Percentiles rank a stretch among this genome's conserved stretches.
phyloP scores from a whole-genome alignment of 2,113 vertebrate species.

The Syngnathus floridae region DNA sequence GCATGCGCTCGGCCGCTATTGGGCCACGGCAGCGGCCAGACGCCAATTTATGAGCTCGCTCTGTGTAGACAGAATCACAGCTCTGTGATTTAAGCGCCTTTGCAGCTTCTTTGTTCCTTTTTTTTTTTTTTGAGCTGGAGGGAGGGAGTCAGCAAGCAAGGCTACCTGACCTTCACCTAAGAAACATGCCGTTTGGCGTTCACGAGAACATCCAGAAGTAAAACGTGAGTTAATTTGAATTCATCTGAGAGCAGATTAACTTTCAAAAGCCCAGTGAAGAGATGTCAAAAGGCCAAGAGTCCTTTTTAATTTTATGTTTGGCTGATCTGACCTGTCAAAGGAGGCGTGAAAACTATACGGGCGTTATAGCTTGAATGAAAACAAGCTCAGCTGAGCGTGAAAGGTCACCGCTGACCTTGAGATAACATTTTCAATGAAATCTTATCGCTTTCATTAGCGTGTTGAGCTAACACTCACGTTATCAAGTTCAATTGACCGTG shows the following conservation, averaged over 20 bases:
- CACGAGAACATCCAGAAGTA: constrained; percentile 7
- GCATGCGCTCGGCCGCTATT: constrained; percentile 48
- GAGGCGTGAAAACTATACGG: constrained; percentile 13
- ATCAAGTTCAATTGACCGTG: not conserved
- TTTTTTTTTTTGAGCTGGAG: not conserved
- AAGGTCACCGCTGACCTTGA: constrained; percentile 6
- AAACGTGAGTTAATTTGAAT: constrained; percentile 55
- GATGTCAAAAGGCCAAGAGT: constrained; percentile 46
- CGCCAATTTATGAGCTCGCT: constrained; percentile 58
- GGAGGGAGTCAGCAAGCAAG: not conserved
- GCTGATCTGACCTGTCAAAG: constrained; percentile 45
- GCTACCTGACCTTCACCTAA: constrained; percentile 45
- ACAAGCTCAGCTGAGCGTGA: constrained; percentile 6
- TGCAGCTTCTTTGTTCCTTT: constrained; percentile 11
- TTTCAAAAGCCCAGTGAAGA: constrained; percentile 34
- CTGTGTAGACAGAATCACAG: constrained; percentile 51
- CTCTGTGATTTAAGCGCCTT: constrained; percentile 49
- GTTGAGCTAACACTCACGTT: not conserved
- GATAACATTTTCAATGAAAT: not conserved
- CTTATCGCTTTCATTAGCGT: not conserved
- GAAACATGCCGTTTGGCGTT: constrained; percentile 16
- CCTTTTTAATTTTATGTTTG: constrained; percentile 59
- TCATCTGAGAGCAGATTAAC: constrained; percentile 51
- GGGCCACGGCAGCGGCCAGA: constrained; percentile 26
- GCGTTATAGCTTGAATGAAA: not conserved